A percentile compares a stretch with the other conserved stretches of the same genome.
phyloP scores from a whole-genome alignment of 92 coral and sea anemone species.

The Paragorgia papillata region DNA sequence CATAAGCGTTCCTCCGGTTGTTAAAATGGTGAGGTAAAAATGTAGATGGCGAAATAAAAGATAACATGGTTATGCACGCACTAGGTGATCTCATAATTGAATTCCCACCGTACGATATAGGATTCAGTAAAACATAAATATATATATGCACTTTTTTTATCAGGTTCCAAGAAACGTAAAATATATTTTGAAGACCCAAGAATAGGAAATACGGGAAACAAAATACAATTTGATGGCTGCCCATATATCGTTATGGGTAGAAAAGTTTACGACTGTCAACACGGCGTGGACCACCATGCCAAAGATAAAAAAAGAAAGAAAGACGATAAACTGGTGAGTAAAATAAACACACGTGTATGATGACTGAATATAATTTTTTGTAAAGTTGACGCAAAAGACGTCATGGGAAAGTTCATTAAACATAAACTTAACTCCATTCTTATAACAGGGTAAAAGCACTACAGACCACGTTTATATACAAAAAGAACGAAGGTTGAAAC shows the following conservation, averaged over 20 bases:
- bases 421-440: background rate
- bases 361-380: background rate
- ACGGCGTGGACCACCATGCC: conserved; percentile 40
- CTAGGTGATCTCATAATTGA: too few relatives aligned
- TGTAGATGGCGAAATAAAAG: too few relatives aligned
- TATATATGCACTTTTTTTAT: too few relatives aligned
- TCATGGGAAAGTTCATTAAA: background rate
- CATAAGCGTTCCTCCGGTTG: too few relatives aligned
- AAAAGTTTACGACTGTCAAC: conserved; percentile 53
- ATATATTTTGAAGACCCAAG: conserved; percentile 56
- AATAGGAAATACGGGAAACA: background rate
- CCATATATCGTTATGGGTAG: conserved; percentile 42
- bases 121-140: too few relatives aligned
- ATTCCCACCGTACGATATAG: too few relatives aligned
- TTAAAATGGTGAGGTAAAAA: too few relatives aligned
- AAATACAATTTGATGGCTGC: conserved; percentile 43
- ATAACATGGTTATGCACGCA: too few relatives aligned
- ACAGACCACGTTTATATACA: conserved; percentile 43
- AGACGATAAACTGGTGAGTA: background rate
- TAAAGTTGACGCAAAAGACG: background rate
- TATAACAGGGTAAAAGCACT: background rate
- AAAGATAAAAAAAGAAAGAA: conserved; percentile 18
- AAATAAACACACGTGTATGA: background rate
- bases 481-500: conserved; percentile 45
- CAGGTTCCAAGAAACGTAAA: too few relatives aligned